Conservation (phyloP, 2,113 vertebrate species). For the Gasterosteus aculeatus region DNA sequence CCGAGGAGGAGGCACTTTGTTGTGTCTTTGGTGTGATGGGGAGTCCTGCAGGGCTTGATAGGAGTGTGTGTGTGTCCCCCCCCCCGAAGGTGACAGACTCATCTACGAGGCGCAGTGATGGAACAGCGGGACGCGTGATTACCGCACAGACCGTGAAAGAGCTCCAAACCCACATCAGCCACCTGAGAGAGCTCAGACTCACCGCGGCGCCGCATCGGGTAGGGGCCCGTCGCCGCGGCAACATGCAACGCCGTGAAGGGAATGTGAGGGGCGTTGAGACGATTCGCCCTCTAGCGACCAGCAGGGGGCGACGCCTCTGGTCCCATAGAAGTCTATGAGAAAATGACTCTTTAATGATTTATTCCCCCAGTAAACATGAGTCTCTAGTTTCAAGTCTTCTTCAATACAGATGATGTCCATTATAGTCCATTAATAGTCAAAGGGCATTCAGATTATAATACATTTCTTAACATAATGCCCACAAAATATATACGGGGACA, state of each 20-base stretch:
- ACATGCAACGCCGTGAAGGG: neutral
- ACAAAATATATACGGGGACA: too few relatives aligned
- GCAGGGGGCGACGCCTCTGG: too few relatives aligned
- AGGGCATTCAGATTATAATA: too few relatives aligned
- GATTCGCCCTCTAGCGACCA: too few relatives aligned
- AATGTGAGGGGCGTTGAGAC: too few relatives aligned
- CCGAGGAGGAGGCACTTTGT: slow-evolving; percentile 54
- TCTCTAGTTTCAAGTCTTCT: too few relatives aligned
- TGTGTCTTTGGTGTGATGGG: slow-evolving; percentile 54
- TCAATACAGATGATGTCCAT: too few relatives aligned
- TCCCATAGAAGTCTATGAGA: too few relatives aligned
- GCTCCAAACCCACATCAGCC: slow-evolving; percentile 79
- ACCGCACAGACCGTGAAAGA: slow-evolving; percentile 81
- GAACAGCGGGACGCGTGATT: slow-evolving; percentile 67
- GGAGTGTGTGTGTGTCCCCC: slow-evolving; percentile 24
- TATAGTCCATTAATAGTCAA: too few relatives aligned
- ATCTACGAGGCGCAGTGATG: slow-evolving; percentile 44
- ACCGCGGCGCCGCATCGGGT: slow-evolving; percentile 80
- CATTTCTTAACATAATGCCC: too few relatives aligned
- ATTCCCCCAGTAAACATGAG: too few relatives aligned
- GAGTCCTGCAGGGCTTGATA: slow-evolving; percentile 57
- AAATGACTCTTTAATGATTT: too few relatives aligned
- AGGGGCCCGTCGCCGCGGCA: slow-evolving; percentile 13
- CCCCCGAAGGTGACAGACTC: slow-evolving; percentile 78
- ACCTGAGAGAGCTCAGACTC: slow-evolving; percentile 82